Conservation (phyloP, 2,888 invertebrate species). For the Isotomurus palustris region DNA sequence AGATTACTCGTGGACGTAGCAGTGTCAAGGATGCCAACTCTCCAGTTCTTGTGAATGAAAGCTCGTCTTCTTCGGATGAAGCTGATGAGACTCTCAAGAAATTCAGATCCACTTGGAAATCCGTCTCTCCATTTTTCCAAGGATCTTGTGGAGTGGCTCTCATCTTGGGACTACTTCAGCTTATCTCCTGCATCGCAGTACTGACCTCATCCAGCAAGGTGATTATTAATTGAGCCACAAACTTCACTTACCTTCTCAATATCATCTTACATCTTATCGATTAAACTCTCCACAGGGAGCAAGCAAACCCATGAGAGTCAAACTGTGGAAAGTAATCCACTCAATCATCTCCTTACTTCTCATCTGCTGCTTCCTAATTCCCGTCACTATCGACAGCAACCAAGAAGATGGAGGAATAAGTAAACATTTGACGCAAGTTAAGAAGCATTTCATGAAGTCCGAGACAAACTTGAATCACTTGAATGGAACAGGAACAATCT, state of each 20-base stretch:
- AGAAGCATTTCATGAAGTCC: not conserved
- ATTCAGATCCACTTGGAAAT: not conserved
- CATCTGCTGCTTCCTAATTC: not conserved
- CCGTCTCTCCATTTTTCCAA: conserved; percentile 5
- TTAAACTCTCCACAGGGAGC: not conserved
- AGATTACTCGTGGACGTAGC: not conserved
- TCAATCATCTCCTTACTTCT: not conserved
- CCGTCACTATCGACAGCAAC: not conserved
- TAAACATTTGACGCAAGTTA: not conserved
- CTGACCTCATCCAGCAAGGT: conserved; percentile 1
- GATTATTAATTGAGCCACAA: not conserved
- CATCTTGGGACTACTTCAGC: not conserved
- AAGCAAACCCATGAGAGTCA: not conserved
- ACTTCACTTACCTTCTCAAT: not conserved
- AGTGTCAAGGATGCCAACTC: not conserved
- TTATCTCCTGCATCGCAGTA: conserved; percentile 1
- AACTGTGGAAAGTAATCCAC: not conserved
- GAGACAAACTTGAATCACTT: not conserved
- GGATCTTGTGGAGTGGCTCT: conserved; percentile 1
- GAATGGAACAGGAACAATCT: no score
- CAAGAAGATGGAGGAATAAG: not conserved
- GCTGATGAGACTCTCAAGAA: not conserved
- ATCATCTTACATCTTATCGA: not conserved
- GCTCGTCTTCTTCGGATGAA: no score
- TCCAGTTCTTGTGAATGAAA: not conserved